These are phyloP conservation scores for Marasmarcha lunaedactyla DNA, from an alignment of 2,888 invertebrate genomes.

Conservation along the genomic window DNA sequence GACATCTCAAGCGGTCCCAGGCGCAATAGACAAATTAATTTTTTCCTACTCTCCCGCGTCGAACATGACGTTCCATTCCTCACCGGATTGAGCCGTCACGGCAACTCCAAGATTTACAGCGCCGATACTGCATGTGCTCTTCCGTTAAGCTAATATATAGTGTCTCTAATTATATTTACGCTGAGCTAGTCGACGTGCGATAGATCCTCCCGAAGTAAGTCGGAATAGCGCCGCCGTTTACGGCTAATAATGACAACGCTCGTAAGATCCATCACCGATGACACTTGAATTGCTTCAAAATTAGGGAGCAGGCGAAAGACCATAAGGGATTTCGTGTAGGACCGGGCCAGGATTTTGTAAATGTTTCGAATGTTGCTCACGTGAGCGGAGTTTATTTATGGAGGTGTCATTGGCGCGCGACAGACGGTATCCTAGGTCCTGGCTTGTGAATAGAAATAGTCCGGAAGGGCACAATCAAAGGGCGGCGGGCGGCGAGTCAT, in stretches of 20 bases:
- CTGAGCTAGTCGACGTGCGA: constrained; percentile 54
- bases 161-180: constrained; percentile 69
- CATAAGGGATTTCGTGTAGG: constrained; percentile 22
- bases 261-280: constrained; percentile 37
- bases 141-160: constrained; percentile 64
- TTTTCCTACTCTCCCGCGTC: neutral
- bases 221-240: constrained; percentile 47
- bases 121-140: constrained; percentile 53
- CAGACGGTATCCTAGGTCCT: constrained; percentile 38
- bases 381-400: constrained; percentile 20
- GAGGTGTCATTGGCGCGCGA: constrained; percentile 27
- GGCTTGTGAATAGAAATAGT: constrained; percentile 38
- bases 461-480: constrained; percentile 53
- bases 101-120: constrained; percentile 51
- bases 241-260: constrained; percentile 32
- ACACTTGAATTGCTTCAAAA: constrained; percentile 38
- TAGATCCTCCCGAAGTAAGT: constrained; percentile 53
- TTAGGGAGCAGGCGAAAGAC: constrained; percentile 38
- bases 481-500: neutral
- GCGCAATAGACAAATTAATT: neutral
- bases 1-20: too few relatives aligned
- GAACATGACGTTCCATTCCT: constrained; percentile 38
- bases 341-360: neutral
- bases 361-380: neutral
- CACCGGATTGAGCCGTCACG: constrained; percentile 60